Evolutionary conservation across 2,797 vertebrate genomes (phyloP), one percentile per base, ranked within the genome.

Genomic region (Sciaenops ocellatus): DNA sequence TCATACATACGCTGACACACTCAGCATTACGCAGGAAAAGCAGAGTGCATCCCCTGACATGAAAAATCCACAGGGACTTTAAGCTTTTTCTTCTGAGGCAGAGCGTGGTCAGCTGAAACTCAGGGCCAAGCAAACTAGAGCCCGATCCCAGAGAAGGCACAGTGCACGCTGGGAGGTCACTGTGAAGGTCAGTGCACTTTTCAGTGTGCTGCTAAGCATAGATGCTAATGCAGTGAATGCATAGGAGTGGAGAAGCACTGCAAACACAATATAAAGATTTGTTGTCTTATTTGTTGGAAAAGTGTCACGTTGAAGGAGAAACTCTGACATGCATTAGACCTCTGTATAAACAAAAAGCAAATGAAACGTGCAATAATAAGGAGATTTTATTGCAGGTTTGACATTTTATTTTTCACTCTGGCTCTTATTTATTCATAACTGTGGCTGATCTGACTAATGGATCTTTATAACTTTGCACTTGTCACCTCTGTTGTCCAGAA

Each of bases 101-200:
- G 68, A 85, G 78, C 56, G 1, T 65, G 72, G 79, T 84, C 82
- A 85, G 87, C 88, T 85, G 34, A 72, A 87, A 87, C 66, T 86
- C 85, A 77, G 83, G 59, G 84, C 79, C 75, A 69, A 69, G 82
- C 41, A 68, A 69, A 71, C 72, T 62, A 54, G 50, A 79, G 76
- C 74, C 52, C 12, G 52, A 79, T 82, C 64, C 66, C 51, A n/a
- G 68, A 42, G 64, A 83, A 79, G 74, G 80, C 80, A 56, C 65
- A 20, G 69, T 87, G 87, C 70, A 80, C 82, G 81, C 81, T 83
- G 81, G 84, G 78, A 89, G 89, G 88, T 90, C 83, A 78, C 61
- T 5, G 24, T 85, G 85, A 91, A 93, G 90, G 87, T 91, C 88
- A 87, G 71, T 80, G 81, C 88, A 78, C 77, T 85, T 83, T 72